Base-by-base conservation (phyloP, 2,888 invertebrate species). In the Cetonia aurata region DNA sequence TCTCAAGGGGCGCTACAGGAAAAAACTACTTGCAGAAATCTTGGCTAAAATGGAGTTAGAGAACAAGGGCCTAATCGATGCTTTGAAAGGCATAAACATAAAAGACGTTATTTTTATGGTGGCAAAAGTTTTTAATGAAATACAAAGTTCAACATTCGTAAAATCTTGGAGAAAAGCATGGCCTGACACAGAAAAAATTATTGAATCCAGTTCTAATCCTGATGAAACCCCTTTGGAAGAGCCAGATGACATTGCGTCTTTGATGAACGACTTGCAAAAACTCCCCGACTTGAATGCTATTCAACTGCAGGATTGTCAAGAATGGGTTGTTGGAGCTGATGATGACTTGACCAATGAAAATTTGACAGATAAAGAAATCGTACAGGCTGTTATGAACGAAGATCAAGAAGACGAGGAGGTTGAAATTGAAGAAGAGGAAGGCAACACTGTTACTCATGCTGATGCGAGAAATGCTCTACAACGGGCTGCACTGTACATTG, bases 31-130 rank as follows among this genome's bases (percentile, higher is more conserved):
- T 33, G 50, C 37, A 1, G 65, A 65, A 31, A 46, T 57, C n/a
- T 53, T 57, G 12, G 52, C 13, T 4, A 67, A 17, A 25, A 17
- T 55, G 67, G 67, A 55, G n/a, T n/a, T n/a, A n/a, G n/a, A n/a
- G n/a, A n/a, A n/a, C n/a, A n/a, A n/a, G n/a, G n/a, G n/a, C n/a
- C n/a, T n/a, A n/a, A n/a, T n/a, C n/a, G n/a, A n/a, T n/a, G 44
- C 46, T 41, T 4, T 67, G 56, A 42, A 41, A 56, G 25, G 25
- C 15, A 67, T 56, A 12, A 67, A 56, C 17, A 48, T 53, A 33
- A 67, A 67, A n/a, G 67, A 67, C 37, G 53, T 67, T 9, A 67
- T 67, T 67, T 67, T 1, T n/a, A 48, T 48, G 4, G 1, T 1
- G 1, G 15, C 15, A 15, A 48, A 48, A 6, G 6, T n/a, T 1